phyloP scores from a whole-genome alignment of 2,797 vertebrate species.

The Oryzias sinensis region DNA sequence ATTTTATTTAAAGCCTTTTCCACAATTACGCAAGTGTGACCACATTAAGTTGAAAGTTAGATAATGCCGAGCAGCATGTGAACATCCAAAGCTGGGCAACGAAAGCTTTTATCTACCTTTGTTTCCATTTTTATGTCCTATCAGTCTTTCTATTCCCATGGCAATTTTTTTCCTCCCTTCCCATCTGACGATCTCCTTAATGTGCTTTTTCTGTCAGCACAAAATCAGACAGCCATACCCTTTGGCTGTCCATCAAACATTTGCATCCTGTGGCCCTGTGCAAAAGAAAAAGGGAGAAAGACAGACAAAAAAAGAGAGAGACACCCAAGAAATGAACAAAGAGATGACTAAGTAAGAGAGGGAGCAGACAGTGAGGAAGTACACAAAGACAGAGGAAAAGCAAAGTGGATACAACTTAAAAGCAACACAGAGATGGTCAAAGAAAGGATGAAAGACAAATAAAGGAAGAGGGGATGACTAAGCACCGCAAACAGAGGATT shows the following conservation, averaged over 20 bases:
- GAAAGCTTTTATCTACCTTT: slow-evolving; percentile 1
- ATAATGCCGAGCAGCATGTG: slow-evolving; percentile 1
- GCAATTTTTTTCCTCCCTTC: slow-evolving; percentile 5
- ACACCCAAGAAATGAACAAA: slow-evolving; percentile 26
- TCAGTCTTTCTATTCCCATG: slow-evolving; percentile 13
- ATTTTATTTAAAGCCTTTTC: slow-evolving; percentile 9
- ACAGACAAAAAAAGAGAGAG: slow-evolving; percentile 11
- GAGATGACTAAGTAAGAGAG: slow-evolving; percentile 14
- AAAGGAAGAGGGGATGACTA: slow-evolving; percentile 26
- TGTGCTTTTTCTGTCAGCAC: slow-evolving; percentile 52
- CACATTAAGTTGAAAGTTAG: slow-evolving; percentile 9
- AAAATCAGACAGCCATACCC: slow-evolving; percentile 41
- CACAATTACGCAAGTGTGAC: slow-evolving; percentile 6
- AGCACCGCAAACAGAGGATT: slow-evolving; percentile 47
- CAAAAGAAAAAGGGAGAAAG: slow-evolving; percentile 26
- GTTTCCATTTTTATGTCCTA: slow-evolving; percentile 1
- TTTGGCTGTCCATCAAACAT: slow-evolving; percentile 63
- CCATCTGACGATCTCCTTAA: slow-evolving; percentile 27
- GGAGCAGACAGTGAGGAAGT: slow-evolving; percentile 16
- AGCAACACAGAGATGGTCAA: slow-evolving; percentile 32
- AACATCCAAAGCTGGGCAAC: slow-evolving; percentile 4
- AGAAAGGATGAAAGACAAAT: slow-evolving; percentile 9
- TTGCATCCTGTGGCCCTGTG: slow-evolving; percentile 48
- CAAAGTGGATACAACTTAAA: slow-evolving; percentile 18
- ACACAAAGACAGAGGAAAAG: slow-evolving; percentile 24